phyloP scores from a whole-genome alignment of 2,113 vertebrate species.

The Arvicanthis niloticus region DNA sequence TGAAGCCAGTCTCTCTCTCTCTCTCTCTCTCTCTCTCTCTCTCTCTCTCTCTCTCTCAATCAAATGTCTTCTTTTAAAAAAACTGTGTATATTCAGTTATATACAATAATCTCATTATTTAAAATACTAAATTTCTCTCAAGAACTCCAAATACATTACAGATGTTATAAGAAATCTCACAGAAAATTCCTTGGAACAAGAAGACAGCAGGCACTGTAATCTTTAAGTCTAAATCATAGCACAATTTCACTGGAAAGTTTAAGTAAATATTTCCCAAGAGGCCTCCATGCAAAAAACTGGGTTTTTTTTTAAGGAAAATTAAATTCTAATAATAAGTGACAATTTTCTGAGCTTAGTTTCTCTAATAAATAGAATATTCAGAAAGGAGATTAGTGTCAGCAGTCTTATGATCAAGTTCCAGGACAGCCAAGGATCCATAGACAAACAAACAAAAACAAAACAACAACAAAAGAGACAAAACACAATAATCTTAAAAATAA shows the following conservation, averaged over 20 bases:
- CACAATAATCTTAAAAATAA: background rate
- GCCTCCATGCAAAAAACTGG: background rate
- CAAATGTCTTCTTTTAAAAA: constrained; percentile 42
- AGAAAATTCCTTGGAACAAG: constrained; percentile 31
- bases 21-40: no score
- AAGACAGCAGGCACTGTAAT: constrained; percentile 3
- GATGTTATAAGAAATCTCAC: constrained; percentile 17
- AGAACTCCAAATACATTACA: constrained; percentile 62
- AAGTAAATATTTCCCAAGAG: constrained; percentile 52
- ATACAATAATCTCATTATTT: constrained; percentile 64
- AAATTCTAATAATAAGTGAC: constrained; percentile 10
- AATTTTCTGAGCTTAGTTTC: constrained; percentile 56
- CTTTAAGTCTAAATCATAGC: background rate
- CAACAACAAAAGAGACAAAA: background rate
- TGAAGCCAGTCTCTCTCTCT: background rate
- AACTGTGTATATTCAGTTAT: constrained; percentile 30
- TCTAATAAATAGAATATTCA: constrained; percentile 4
- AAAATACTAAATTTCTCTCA: constrained; percentile 36
- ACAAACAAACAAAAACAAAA: background rate
- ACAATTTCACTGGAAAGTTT: constrained; percentile 24
- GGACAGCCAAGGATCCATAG: background rate
- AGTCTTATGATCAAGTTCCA: background rate
- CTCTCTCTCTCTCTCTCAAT: no score
- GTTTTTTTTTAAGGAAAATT: constrained; percentile 34
- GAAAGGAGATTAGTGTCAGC: background rate